Percentiles rank a stretch among this genome's conserved stretches.
phyloP scores from a whole-genome alignment of 1,140 invertebrate genomes.

The Metopolophium dirhodum region DNA sequence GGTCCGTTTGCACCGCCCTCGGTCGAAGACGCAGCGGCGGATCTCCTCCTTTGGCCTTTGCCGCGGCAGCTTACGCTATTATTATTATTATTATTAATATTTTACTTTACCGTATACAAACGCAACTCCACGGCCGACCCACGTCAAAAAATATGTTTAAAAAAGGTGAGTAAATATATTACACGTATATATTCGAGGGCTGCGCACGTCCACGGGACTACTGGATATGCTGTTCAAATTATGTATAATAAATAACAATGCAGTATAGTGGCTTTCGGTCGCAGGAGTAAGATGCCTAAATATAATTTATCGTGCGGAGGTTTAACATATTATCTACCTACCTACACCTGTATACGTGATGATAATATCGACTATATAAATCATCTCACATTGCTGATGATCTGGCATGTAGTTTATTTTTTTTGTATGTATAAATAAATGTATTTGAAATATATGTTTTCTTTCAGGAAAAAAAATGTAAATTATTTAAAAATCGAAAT shows the following conservation, averaged over 20 bases:
- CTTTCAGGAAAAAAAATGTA: background rate
- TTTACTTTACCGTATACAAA: background rate
- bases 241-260: background rate
- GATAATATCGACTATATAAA: background rate
- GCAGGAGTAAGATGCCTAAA: background rate
- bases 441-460: background rate
- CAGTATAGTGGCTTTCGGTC: background rate
- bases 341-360: background rate
- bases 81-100: conserved; percentile 15
- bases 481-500: background rate
- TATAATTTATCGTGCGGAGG: background rate
- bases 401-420: background rate
- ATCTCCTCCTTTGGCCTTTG: background rate
- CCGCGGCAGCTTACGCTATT: background rate
- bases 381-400: background rate
- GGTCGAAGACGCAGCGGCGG: background rate
- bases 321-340: background rate
- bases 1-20: conserved; percentile 17
- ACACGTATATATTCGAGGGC: background rate
- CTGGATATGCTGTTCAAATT: background rate
- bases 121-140: background rate
- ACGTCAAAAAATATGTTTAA: background rate
- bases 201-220: background rate
- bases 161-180: background rate
- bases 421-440: background rate